phyloP scores from a whole-genome alignment of 2,888 invertebrate genomes.

The Villa cingulata region DNA sequence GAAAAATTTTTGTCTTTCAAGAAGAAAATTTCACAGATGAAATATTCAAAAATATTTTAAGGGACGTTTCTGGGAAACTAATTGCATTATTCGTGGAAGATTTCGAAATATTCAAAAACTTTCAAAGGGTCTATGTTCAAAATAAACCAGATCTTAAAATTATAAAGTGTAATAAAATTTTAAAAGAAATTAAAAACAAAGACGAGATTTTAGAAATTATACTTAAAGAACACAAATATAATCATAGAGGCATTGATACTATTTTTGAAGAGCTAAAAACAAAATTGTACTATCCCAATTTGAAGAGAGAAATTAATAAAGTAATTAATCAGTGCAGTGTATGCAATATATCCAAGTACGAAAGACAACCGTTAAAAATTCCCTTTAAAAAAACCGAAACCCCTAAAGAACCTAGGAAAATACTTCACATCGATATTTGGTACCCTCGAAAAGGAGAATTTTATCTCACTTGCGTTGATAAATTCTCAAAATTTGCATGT shows the following conservation, averaged over 20 bases:
- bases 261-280: not conserved
- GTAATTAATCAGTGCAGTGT: slow-evolving; percentile 1
- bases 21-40: not conserved
- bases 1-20: not conserved
- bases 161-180: not conserved
- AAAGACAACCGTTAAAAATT: not conserved
- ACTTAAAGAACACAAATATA: not conserved
- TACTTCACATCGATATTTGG: not conserved
- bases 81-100: not conserved
- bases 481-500: slow-evolving; percentile 1
- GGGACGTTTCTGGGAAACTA: not conserved
- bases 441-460: not conserved
- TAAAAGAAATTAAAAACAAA: not conserved
- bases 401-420: not conserved
- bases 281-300: not conserved
- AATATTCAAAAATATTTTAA: not conserved
- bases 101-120: not conserved
- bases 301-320: not conserved
- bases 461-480: not conserved
- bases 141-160: not conserved
- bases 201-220: not conserved
- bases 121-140: not conserved
- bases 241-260: not conserved
- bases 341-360: not conserved
- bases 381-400: not conserved